Evolutionary conservation across 2,888 invertebrate genomes (phyloP).

Genomic region (Drosophila prostipennis): DNA sequence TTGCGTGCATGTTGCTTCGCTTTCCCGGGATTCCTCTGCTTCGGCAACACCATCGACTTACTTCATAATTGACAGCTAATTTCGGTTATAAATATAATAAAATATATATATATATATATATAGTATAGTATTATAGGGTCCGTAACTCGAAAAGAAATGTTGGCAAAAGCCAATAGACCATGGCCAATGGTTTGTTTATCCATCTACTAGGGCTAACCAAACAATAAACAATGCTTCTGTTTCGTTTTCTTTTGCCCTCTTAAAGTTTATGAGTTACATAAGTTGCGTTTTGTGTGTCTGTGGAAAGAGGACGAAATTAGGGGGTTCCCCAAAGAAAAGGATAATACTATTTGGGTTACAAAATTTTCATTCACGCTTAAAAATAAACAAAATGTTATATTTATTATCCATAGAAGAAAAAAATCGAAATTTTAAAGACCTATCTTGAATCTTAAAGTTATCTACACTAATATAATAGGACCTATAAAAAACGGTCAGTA

Average conservation of each 20-base stretch:
- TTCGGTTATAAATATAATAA: slow-evolving; percentile 61
- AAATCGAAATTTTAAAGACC: no score
- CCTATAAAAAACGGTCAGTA: no score
- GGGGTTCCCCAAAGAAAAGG: not conserved
- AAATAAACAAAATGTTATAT: not conserved
- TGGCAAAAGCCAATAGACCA: slow-evolving; percentile 5
- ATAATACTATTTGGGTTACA: not conserved
- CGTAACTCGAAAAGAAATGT: not conserved
- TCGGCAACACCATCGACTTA: slow-evolving; percentile 36
- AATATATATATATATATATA: not conserved
- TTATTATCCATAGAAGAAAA: no score
- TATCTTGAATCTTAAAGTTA: no score
- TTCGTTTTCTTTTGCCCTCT: not conserved
- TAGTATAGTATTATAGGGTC: not conserved
- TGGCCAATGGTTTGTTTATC: slow-evolving; percentile 5
- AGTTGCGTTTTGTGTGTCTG: not conserved
- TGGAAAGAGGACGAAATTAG: not conserved
- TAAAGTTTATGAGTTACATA: not conserved
- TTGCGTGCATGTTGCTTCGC: slow-evolving; percentile 50
- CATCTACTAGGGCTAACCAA: not conserved
- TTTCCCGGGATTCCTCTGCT: slow-evolving; percentile 6
- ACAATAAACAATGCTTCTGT: not conserved
- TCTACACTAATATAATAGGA: no score
- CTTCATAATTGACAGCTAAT: slow-evolving; percentile 78
- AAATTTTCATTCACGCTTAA: no score